These are phyloP conservation scores for Leucopsar rothschildi DNA, from an alignment of 2,113 vertebrate genomes.

Conservation along the genomic window DNA sequence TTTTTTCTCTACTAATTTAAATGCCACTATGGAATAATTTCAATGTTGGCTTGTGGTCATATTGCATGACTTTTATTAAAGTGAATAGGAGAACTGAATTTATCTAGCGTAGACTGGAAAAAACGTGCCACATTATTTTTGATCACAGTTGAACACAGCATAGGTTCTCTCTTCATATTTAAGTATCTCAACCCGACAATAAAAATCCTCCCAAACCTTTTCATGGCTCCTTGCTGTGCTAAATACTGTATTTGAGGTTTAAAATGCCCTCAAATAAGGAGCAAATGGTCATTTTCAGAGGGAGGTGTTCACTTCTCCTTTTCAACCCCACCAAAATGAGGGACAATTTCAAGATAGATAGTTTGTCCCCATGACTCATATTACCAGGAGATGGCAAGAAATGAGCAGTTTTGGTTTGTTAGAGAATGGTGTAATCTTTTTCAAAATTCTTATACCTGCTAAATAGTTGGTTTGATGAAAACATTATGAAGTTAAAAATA, in stretches of 20 bases:
- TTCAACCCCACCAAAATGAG: background rate
- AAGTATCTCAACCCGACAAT: background rate
- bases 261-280: background rate
- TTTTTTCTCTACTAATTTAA: slow-evolving; percentile 10
- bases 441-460: background rate
- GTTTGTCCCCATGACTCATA: background rate
- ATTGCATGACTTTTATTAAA: background rate
- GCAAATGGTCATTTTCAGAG: background rate
- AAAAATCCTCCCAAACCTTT: background rate
- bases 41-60: background rate
- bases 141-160: background rate
- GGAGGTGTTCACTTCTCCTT: background rate
- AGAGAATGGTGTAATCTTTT: background rate
- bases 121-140: background rate
- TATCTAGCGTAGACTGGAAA: background rate
- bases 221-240: background rate
- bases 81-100: background rate
- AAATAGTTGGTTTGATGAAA: background rate
- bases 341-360: background rate
- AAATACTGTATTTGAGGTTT: background rate
- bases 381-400: background rate
- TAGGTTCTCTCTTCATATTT: background rate
- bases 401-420: background rate
- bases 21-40: background rate
- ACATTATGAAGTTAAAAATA: background rate